Evolutionary conservation across 1,140 invertebrate genomes (phyloP), one percentile per base, ranked within the genome.

Genomic region (Pseudoatta argentina): DNA sequence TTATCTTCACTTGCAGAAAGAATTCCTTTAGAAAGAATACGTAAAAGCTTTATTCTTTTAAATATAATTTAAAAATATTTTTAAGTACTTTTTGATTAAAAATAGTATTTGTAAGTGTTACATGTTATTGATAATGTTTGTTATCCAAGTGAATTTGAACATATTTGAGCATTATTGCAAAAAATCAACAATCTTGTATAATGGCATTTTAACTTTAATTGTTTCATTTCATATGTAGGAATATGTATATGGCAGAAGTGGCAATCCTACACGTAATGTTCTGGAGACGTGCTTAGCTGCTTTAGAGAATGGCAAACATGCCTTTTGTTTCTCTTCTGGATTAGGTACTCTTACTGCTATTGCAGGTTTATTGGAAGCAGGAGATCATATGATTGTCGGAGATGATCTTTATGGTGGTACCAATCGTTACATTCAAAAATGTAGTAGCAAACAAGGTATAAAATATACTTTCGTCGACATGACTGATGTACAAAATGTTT

Each of bases 381-480:
- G 99, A 0, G 99, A 99, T 95, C 98, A 99, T 93, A 96, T 99
- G 6, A 93, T 99, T 51, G 97, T 97, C 82, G 97, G 98, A 86
- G 98, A 99, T 95, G 99, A 99, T 95, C 96, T 99, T 8, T 99
- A 99, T 93, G 99, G 99, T 77, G 99, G 98, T 18, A 99, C 99
- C 3, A 97, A 97, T 89, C 96, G 97, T 89, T 95, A 96, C 21
- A 96, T 97, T 63, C 91, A 93, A 89, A 96, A 96, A 91, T 97
- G 98, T 30, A 96, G 96, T 5, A 87, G 95, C 0, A 97, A 96
- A 87, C 96, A 97, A 87, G 97, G 97, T 18, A 96, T 99, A 12
- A 63, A 8, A 61, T 94, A 96, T 21, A 96, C 97, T 1, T 98
- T 99, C 95, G 97, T 98, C 18, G 98, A 99, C 95, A 96, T 97